These are phyloP conservation scores for Hydrotaea cyrtoneurina DNA, from an alignment of 2,888 invertebrate genomes.

Conservation along the genomic window DNA sequence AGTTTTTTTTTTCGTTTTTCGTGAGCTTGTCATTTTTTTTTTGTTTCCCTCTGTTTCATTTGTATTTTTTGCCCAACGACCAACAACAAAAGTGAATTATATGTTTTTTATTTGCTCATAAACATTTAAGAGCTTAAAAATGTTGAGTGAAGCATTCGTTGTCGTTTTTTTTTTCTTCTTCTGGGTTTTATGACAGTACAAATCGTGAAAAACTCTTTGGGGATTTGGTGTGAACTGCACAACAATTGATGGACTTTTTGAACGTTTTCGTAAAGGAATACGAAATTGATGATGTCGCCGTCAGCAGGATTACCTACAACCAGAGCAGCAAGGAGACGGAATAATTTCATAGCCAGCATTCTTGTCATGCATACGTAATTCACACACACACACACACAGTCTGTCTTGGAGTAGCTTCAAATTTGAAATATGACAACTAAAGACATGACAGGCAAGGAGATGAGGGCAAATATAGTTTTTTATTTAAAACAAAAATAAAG, in stretches of 20 bases:
- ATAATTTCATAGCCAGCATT: too few species aligned
- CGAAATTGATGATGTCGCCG: neutral
- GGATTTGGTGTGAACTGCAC: neutral
- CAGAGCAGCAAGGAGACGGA: too few species aligned
- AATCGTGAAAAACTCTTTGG: conserved; percentile 11
- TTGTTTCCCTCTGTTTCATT: neutral
- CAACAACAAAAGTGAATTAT: conserved; percentile 42
- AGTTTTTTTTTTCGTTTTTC: neutral
- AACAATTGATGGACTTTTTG: too few species aligned
- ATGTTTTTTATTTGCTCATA: conserved; percentile 54
- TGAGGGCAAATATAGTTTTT: too few species aligned
- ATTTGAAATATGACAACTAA: too few species aligned
- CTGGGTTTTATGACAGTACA: neutral
- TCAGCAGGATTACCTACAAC: too few species aligned
- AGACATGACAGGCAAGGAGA: too few species aligned
- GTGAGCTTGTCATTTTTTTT: conserved; percentile 1
- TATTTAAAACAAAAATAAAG: too few species aligned
- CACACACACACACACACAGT: too few species aligned
- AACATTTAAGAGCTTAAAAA: conserved; percentile 53
- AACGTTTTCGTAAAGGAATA: neutral
- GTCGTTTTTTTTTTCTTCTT: too few species aligned
- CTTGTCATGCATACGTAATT: too few species aligned
- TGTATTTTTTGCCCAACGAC: neutral
- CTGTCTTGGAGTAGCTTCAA: too few species aligned
- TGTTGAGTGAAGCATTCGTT: conserved; percentile 10